Percentiles rank a stretch among this genome's conserved stretches.
These are phyloP conservation scores for Drosophila affinis DNA, from an alignment of 2,888 invertebrate species.

Conservation along the genomic window DNA sequence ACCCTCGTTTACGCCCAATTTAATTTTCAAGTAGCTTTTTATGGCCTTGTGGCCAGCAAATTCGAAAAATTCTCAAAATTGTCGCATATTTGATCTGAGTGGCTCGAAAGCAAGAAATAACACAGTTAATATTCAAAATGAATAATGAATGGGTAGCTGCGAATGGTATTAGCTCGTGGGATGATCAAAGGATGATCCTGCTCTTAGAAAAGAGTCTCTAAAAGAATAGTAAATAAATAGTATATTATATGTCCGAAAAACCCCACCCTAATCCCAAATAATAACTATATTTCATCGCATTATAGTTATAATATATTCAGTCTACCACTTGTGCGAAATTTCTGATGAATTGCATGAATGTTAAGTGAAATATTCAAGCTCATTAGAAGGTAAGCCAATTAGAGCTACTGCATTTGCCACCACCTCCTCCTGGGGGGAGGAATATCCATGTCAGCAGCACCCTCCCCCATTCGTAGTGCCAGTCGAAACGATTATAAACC, in stretches of 20 bases:
- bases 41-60: slow-evolving; percentile 38
- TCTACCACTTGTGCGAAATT: neutral
- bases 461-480: neutral
- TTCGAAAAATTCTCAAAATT: neutral
- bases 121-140: slow-evolving; percentile 34
- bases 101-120: slow-evolving; percentile 22
- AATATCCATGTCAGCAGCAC: slow-evolving; percentile 6
- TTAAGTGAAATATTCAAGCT: neutral
- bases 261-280: too few relatives aligned
- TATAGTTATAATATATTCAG: neutral
- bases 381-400: slow-evolving; percentile 24
- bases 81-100: slow-evolving; percentile 20
- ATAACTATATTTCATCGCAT: neutral
- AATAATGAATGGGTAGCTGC: slow-evolving; percentile 2
- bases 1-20: slow-evolving; percentile 82
- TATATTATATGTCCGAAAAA: too few relatives aligned
- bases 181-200: too few relatives aligned
- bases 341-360: neutral
- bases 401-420: slow-evolving; percentile 4
- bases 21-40: slow-evolving; percentile 69
- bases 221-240: too few relatives aligned
- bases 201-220: too few relatives aligned
- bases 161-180: neutral
- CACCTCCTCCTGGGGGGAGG: neutral
- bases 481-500: slow-evolving; percentile 56